Percentiles rank a stretch among this genome's conserved stretches.
These are phyloP conservation scores for Alectura lathami DNA, from an alignment of 2,113 vertebrate genomes.

Conservation along the genomic window DNA sequence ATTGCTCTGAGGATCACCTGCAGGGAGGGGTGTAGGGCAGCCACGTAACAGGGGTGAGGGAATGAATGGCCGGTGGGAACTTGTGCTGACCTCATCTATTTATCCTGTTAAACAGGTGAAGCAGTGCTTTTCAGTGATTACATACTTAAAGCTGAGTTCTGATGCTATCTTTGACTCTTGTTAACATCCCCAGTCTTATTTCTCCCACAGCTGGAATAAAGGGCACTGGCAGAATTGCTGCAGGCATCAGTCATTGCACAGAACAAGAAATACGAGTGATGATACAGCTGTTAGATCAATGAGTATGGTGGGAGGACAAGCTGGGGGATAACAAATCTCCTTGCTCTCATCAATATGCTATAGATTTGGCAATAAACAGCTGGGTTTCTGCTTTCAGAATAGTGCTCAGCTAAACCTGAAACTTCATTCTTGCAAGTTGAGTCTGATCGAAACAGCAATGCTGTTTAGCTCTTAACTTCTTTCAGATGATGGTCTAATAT, in stretches of 20 bases:
- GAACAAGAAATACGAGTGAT: background rate
- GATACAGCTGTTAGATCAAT: background rate
- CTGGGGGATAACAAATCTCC: background rate
- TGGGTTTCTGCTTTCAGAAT: background rate
- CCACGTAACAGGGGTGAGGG: rapidly evolving
- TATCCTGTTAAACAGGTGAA: background rate
- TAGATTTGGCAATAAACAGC: background rate
- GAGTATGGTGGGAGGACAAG: background rate
- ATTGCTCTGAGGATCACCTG: background rate
- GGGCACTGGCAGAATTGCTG: background rate
- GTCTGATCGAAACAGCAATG: background rate
- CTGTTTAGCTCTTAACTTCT: background rate
- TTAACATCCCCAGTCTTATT: background rate
- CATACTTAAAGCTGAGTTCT: background rate
- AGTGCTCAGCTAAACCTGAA: background rate
- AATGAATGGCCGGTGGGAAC: background rate
- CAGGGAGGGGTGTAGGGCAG: background rate
- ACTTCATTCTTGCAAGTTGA: background rate
- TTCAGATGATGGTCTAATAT: background rate
- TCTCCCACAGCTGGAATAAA: background rate
- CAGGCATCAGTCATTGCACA: background rate
- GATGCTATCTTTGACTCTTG: background rate
- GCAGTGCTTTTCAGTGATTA: background rate
- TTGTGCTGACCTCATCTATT: rapidly evolving
- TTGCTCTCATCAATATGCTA: background rate